Percentiles rank a stretch among this genome's conserved stretches.
These are phyloP conservation scores for Hemicentrotus pulcherrimus DNA, from an alignment of 35 echinoderm and acorn worm species.

Conservation along the genomic window DNA sequence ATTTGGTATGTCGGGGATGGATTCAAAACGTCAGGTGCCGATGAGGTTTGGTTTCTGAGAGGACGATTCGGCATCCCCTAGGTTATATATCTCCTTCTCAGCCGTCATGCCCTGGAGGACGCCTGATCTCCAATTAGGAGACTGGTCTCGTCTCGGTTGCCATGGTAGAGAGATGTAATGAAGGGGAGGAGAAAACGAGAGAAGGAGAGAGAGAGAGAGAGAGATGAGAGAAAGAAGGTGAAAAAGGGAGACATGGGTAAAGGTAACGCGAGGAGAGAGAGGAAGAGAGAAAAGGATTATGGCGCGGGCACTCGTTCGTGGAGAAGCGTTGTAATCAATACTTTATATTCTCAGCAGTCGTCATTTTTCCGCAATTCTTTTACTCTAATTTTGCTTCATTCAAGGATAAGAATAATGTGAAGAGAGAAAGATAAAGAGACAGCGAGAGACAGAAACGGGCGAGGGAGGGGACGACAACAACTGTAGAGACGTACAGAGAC, in stretches of 20 bases:
- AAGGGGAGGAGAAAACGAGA: not conserved
- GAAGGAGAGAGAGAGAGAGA: not conserved
- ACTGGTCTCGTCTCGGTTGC: not conserved
- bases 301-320: not conserved
- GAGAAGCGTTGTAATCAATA: not conserved
- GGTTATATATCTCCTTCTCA: constrained; percentile 4
- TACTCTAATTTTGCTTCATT: no score
- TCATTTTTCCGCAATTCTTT: no score
- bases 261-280: not conserved
- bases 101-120: not conserved
- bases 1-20: constrained; percentile 31
- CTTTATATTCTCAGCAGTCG: no score
- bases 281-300: not conserved
- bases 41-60: constrained; percentile 19
- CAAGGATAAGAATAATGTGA: not conserved
- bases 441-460: not conserved
- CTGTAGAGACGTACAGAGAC: no score
- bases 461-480: no score
- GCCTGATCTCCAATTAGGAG: not conserved
- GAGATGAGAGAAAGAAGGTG: not conserved
- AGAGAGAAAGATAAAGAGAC: not conserved
- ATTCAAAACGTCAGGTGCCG: not conserved
- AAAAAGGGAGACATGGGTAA: not conserved
- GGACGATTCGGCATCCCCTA: not conserved
- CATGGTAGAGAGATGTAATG: not conserved